These are phyloP conservation scores for Troides helena DNA, from an alignment of 2,888 invertebrate genomes.

Conservation along the genomic window DNA sequence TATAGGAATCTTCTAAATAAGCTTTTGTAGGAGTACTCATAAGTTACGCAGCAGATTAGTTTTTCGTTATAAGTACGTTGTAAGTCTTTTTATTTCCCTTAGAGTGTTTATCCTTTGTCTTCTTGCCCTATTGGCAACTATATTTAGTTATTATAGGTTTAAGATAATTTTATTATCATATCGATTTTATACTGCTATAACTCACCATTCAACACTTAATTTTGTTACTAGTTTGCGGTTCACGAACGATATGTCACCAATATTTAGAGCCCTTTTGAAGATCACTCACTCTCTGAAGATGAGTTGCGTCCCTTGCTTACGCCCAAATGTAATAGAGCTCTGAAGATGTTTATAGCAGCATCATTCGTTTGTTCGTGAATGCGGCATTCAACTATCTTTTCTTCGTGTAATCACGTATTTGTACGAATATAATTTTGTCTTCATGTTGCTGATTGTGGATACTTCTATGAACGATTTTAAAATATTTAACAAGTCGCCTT, in stretches of 20 bases:
- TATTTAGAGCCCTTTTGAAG: neutral
- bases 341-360: neutral
- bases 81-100: neutral
- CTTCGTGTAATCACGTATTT: neutral
- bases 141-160: constrained; percentile 14
- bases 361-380: neutral
- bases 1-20: constrained; percentile 6
- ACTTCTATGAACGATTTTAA: constrained; percentile 23
- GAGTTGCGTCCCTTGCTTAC: neutral
- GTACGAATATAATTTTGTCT: constrained; percentile 5
- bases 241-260: neutral
- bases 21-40: constrained; percentile 26
- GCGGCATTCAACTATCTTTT: neutral
- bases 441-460: constrained; percentile 11
- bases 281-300: neutral
- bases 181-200: constrained; percentile 4
- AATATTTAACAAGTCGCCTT: constrained; percentile 22
- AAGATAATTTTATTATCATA: constrained; percentile 3
- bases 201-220: constrained; percentile 1
- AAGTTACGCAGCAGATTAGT: constrained; percentile 8
- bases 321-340: neutral
- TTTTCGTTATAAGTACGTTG: constrained; percentile 7
- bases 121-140: constrained; percentile 9
- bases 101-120: constrained; percentile 2
- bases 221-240: neutral